Percentiles rank a stretch among this genome's conserved stretches.
Evolutionary conservation across 2,888 invertebrate genomes (phyloP).

Genomic region (Euphydryas editha): DNA sequence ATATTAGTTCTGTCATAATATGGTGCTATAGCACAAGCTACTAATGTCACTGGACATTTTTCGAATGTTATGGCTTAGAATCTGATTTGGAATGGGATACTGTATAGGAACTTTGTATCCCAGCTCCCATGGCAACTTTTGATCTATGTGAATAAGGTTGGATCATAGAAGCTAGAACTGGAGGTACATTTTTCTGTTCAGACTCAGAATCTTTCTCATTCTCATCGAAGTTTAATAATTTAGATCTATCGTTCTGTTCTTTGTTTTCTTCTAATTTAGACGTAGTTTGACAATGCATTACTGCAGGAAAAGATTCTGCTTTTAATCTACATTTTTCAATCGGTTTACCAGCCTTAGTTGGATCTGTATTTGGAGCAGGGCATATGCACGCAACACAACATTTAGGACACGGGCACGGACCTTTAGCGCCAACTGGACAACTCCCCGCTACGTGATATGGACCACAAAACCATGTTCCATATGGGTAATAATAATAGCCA

Average conservation of each 20-base stretch:
- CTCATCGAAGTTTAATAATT: background rate
- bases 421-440: conserved; percentile 14
- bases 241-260: background rate
- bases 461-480: conserved; percentile 72
- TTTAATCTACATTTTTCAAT: background rate
- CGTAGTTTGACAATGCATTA: background rate
- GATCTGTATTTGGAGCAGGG: background rate
- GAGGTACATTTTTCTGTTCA: background rate
- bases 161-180: conserved; percentile 3
- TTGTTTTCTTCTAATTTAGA: background rate
- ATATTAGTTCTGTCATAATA: too few relatives aligned
- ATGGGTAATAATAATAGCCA: conserved; percentile 73
- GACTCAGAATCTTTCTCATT: background rate
- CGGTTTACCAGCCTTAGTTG: background rate
- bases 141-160: background rate
- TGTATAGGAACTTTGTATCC: background rate
- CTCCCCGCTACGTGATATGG: conserved; percentile 62
- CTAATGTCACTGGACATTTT: background rate
- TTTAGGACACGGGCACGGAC: conserved; percentile 23
- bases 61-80: background rate
- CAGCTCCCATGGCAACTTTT: background rate
- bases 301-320: background rate
- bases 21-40: background rate
- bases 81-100: background rate
- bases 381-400: background rate